A percentile compares a stretch with the other conserved stretches of the same genome.
Conservation (phyloP, 2,113 vertebrate species). For the Oplegnathus fasciatus region DNA sequence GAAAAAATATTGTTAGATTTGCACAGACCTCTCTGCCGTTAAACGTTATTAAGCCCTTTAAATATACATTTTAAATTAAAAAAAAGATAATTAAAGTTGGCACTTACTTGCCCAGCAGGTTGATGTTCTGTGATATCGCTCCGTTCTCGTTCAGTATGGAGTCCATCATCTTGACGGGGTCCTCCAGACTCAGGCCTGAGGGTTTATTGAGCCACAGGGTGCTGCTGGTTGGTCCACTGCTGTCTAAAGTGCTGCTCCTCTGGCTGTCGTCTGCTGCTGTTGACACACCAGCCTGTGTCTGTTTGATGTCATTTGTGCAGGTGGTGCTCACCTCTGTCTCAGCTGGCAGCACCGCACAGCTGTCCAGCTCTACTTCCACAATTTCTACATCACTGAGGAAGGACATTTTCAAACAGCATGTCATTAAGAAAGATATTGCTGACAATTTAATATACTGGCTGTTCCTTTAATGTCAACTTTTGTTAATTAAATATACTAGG, state of each 20-base stretch:
- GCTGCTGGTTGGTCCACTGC: slow-evolving; percentile 77
- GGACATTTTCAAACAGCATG: slow-evolving; percentile 26
- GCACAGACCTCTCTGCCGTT: background rate
- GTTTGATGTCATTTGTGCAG: slow-evolving; percentile 27
- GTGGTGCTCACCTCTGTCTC: slow-evolving; percentile 77
- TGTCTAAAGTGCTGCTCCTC: slow-evolving; percentile 29
- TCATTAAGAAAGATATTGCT: background rate
- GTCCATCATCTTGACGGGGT: slow-evolving; percentile 97
- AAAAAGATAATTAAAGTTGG: background rate
- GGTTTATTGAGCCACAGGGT: slow-evolving; percentile 89
- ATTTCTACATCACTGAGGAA: slow-evolving; percentile 90
- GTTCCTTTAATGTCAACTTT: background rate
- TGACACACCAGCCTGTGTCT: background rate
- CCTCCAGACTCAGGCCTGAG: slow-evolving; percentile 88
- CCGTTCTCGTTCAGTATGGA: slow-evolving; percentile 94
- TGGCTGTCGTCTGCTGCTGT: background rate
- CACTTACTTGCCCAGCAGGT: slow-evolving; percentile 95
- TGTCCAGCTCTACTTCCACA: slow-evolving; percentile 89
- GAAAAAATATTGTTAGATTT: no score
- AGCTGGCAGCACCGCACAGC: slow-evolving; percentile 82
- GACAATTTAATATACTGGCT: background rate
- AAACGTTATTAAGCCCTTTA: background rate
- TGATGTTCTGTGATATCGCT: slow-evolving; percentile 94
- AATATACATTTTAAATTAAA: background rate
- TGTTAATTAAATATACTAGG: no score